A percentile compares a stretch with the other conserved stretches of the same genome.
phyloP scores from a whole-genome alignment of 2,113 vertebrate species.

The Dromiciops gliroides region DNA sequence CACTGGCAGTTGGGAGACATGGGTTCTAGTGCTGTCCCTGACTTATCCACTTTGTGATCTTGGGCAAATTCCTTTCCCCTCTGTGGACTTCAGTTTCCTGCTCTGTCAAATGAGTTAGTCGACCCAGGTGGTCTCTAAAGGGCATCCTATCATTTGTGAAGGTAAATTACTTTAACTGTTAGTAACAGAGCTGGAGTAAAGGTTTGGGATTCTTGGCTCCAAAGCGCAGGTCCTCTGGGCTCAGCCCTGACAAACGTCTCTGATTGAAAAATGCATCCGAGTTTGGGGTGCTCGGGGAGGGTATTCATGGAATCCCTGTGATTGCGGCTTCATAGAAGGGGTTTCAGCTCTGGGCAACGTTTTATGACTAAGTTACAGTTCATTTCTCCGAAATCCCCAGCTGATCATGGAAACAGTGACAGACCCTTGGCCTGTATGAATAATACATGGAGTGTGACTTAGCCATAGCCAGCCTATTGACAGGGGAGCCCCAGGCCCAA shows the following conservation, averaged over 20 bases:
- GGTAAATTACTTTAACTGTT: not conserved
- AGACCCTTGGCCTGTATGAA: conserved; percentile 20
- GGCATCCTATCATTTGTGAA: not conserved
- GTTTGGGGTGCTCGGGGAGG: not conserved
- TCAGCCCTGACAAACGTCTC: not conserved
- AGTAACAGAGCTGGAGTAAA: not conserved
- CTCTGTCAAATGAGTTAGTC: not conserved
- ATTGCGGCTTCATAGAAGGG: not conserved
- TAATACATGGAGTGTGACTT: not conserved
- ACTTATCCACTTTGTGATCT: not conserved
- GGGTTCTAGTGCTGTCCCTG: not conserved
- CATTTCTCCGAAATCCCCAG: not conserved
- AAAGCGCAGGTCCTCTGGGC: not conserved
- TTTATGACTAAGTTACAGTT: conserved; percentile 19
- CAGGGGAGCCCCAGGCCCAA: not conserved
- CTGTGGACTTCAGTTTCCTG: not conserved
- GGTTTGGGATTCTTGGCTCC: not conserved
- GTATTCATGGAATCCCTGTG: not conserved
- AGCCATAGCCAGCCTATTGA: not conserved
- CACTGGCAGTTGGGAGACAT: not conserved
- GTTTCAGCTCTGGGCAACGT: conserved; percentile 4
- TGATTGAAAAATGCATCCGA: not conserved
- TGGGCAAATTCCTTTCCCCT: not conserved
- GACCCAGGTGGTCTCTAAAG: not conserved
- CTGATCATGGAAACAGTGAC: not conserved